Evolutionary conservation across 2,888 invertebrate species (phyloP), one percentile per base, ranked within the genome.

Genomic region (Parnassius glacialis): DNA sequence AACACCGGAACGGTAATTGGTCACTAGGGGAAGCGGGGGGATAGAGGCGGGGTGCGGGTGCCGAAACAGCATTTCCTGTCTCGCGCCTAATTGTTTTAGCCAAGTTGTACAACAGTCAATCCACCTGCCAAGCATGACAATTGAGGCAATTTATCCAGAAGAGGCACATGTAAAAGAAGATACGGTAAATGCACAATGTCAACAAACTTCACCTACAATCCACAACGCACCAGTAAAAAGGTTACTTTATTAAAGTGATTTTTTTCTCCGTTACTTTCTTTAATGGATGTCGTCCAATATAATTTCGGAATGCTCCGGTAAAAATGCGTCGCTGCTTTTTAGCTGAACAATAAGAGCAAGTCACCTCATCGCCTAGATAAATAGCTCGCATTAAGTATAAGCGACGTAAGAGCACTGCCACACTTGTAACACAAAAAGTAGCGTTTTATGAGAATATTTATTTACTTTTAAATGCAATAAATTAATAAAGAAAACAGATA

Each of bases 361-460:
- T 85, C 86, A 87, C 85, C 79, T 69, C 67, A 67, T 72, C 70
- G 69, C 78, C 79, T 81, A 84, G 81, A 85, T 82, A 84, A 83
- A 81, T 84, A 80, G 79, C 74, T 70, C 59, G 65, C 74, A 78
- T 79, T 75, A 74, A 72, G 70, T 68, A 64, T 68, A 68, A 69
- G 64, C 64, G 62, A 56, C 25, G n/a, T 65, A 59, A 65, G 64
- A 64, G 63, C 47, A 43, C 34, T 64, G 71, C 74, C 75, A 75
- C 65, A 60, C 59, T 59, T 1, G 41, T 13, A 11, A 42, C 11
- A 47, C 12, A 10, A 20, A 16, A 5, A 9, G 10, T 16, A 52
- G 41, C n/a, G 13, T 41, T 12, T 3, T 45, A 34, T 34, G 34
- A 34, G 5, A 34, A 34, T 7, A 34, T 34, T 34, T 34, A 34